Conservation (phyloP, 2,888 invertebrate genomes). For the Mystacides longicornis region DNA sequence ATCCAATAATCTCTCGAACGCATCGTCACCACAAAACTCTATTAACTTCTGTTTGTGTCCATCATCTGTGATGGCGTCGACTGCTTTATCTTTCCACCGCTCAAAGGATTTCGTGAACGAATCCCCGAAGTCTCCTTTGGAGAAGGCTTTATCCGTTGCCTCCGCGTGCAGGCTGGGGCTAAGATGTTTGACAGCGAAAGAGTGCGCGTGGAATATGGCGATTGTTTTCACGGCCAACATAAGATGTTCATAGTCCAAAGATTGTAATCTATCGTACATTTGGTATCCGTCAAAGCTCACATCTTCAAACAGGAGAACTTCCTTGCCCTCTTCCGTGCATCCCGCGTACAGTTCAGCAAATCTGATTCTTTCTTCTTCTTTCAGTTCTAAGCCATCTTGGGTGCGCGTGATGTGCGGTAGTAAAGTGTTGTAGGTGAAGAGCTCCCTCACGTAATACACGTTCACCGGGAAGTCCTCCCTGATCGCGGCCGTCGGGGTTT, state of each 20-base stretch:
- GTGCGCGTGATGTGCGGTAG: slow-evolving; percentile 14
- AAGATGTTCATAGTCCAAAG: slow-evolving; percentile 18
- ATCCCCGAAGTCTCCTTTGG: background rate
- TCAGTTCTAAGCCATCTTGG: slow-evolving; percentile 21
- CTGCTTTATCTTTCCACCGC: background rate
- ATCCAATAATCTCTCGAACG: background rate
- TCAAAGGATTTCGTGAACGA: background rate
- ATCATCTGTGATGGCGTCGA: slow-evolving; percentile 7
- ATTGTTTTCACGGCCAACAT: slow-evolving; percentile 11
- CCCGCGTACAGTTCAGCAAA: slow-evolving; percentile 9
- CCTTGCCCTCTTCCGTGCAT: slow-evolving; percentile 6
- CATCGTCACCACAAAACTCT: background rate
- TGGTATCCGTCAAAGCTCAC: slow-evolving; percentile 11
- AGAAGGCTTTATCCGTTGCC: background rate
- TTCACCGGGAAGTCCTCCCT: slow-evolving; percentile 8
- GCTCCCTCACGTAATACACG: slow-evolving; percentile 10
- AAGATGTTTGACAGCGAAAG: slow-evolving; percentile 9
- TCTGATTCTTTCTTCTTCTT: slow-evolving; percentile 16
- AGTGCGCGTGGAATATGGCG: slow-evolving; percentile 13
- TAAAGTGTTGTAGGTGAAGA: slow-evolving; percentile 10
- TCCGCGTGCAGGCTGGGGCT: background rate
- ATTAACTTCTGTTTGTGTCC: slow-evolving; percentile 4
- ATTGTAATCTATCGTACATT: slow-evolving; percentile 15
- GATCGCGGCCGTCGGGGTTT: slow-evolving; percentile 1
- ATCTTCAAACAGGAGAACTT: slow-evolving; percentile 19